These are phyloP conservation scores for Hyalella azteca DNA, from an alignment of 2,888 invertebrate genomes.

Conservation along the genomic window DNA sequence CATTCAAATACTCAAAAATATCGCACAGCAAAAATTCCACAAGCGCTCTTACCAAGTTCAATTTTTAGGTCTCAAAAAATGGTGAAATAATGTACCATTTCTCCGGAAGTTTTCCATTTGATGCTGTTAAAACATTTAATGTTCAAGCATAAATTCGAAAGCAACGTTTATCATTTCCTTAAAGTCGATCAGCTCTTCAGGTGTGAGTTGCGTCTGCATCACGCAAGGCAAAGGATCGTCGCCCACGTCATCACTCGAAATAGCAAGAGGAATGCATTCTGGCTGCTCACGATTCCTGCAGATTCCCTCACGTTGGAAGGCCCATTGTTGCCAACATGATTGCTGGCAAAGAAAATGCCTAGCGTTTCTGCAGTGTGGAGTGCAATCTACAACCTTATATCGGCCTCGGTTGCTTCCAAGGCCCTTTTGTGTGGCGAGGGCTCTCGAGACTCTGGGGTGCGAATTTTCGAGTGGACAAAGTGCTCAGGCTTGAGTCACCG, in stretches of 20 bases:
- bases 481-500: conserved; percentile 23
- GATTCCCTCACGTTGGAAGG: conserved; percentile 33
- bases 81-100: no score
- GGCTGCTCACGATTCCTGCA: conserved; percentile 1
- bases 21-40: no score
- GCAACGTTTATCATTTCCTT: no score
- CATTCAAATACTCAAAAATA: no score
- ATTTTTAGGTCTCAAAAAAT: no score
- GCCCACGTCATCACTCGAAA: conserved; percentile 25
- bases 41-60: no score
- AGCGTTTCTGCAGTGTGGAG: conserved; percentile 33
- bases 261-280: conserved; percentile 8
- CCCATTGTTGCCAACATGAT: conserved; percentile 32
- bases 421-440: conserved; percentile 18
- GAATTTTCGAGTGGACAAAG: conserved; percentile 33
- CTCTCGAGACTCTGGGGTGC: conserved; percentile 5
- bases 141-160: no score
- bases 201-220: not conserved
- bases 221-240: not conserved
- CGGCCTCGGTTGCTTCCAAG: conserved; percentile 29
- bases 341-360: conserved; percentile 37
- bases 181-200: no score
- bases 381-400: conserved; percentile 34
- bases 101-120: no score
- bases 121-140: no score